phyloP scores from a whole-genome alignment of 2,888 invertebrate genomes.

The Lissocephala sabroskyi region DNA sequence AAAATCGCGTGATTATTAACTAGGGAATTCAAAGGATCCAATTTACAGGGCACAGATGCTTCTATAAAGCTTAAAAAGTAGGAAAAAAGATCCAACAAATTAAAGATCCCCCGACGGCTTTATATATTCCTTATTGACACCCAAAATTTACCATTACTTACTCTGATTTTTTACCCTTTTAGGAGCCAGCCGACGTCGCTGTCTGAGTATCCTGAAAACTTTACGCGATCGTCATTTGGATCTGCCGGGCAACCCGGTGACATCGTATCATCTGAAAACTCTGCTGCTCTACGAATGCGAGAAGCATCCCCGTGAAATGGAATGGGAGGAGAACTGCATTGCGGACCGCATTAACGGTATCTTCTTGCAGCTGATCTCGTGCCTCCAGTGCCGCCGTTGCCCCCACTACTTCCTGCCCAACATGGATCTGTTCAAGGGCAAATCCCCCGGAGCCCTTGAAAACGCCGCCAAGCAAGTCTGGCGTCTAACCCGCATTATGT shows the following conservation, averaged over 20 bases:
- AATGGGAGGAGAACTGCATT: constrained; percentile 94
- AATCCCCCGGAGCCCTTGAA: constrained; percentile 90
- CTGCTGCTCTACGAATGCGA: constrained; percentile 95
- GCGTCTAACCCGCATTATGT: constrained; percentile 91
- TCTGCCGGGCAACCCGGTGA: constrained; percentile 90
- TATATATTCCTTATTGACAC: too few relatives aligned
- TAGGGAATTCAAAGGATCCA: too few relatives aligned
- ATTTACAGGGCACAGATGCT: too few relatives aligned
- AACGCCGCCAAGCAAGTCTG: constrained; percentile 95
- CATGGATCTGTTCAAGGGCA: constrained; percentile 94
- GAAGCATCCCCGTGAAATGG: constrained; percentile 93
- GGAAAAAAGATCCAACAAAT: too few relatives aligned
- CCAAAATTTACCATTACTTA: too few relatives aligned
- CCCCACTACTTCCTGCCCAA: constrained; percentile 97
- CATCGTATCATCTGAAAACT: constrained; percentile 92
- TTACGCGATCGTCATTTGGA: constrained; percentile 93
- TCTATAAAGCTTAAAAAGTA: too few relatives aligned
- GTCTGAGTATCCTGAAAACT: constrained; percentile 91
- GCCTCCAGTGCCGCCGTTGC: constrained; percentile 94
- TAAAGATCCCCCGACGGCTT: too few relatives aligned
- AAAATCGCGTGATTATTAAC: too few relatives aligned
- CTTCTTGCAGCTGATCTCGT: constrained; percentile 94
- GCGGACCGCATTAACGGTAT: constrained; percentile 96
- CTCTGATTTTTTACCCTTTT: constrained; percentile 24
- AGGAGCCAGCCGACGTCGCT: constrained; percentile 86